Evolutionary conservation across 2,797 vertebrate species (phyloP).

Genomic region (Periparus ater): DNA sequence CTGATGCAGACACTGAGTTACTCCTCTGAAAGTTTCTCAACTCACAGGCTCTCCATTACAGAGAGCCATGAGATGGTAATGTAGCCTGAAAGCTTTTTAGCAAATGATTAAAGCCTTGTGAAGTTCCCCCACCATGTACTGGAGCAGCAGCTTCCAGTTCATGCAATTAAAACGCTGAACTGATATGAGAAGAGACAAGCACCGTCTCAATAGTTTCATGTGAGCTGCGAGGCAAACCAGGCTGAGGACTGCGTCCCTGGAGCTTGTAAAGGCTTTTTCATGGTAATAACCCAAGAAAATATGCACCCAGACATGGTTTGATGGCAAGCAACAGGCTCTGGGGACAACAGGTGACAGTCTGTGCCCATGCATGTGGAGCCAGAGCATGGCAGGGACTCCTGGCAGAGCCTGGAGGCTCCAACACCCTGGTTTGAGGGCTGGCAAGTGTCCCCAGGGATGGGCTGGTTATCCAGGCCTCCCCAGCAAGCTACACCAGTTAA

Average conservation of each 20-base stretch:
- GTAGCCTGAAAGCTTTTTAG: constrained; percentile 51
- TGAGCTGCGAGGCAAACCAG: not conserved
- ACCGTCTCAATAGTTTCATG: not conserved
- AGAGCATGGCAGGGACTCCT: not conserved
- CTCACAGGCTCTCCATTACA: not conserved
- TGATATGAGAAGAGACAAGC: not conserved
- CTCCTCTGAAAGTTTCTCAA: constrained; percentile 25
- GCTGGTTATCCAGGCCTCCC: not conserved
- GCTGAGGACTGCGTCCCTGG: not conserved
- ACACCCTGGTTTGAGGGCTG: not conserved
- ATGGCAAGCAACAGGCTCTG: not conserved
- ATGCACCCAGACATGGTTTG: not conserved
- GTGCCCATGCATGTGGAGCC: rapidly evolving
- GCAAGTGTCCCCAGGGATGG: not conserved
- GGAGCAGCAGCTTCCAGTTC: constrained; percentile 15
- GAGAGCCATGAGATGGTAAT: not conserved
- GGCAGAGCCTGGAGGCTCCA: not conserved
- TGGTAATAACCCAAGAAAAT: not conserved
- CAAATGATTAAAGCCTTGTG: constrained; percentile 17
- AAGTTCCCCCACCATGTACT: not conserved
- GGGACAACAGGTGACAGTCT: not conserved
- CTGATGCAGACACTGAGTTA: not conserved
- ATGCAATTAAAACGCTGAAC: constrained; percentile 24
- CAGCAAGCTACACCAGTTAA: not conserved
- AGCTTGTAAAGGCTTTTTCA: not conserved